phyloP scores from a whole-genome alignment of 1,140 invertebrate genomes.

The Arctopsyche grandis region DNA sequence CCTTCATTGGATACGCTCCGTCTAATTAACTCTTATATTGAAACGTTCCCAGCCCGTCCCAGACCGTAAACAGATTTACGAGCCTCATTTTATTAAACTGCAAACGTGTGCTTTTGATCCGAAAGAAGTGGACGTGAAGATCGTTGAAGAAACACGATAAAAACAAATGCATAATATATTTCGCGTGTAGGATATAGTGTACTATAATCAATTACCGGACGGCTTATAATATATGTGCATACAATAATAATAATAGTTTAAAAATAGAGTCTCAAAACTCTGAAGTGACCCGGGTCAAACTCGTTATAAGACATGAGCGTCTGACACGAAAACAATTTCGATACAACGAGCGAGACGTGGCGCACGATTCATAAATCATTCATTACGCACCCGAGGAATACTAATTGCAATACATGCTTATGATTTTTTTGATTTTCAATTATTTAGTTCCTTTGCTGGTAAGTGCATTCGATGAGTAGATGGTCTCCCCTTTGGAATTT shows the following conservation, averaged over 20 bases:
- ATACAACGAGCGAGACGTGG: not conserved
- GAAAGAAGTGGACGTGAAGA: too few relatives aligned
- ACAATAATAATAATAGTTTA: too few relatives aligned
- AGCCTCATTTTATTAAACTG: constrained; percentile 28
- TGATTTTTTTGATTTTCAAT: not conserved
- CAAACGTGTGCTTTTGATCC: not conserved
- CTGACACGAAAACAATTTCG: constrained; percentile 23
- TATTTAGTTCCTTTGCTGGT: not conserved
- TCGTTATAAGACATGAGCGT: constrained; percentile 4
- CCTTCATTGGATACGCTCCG: constrained; percentile 3
- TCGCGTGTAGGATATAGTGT: too few relatives aligned
- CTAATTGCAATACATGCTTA: not conserved
- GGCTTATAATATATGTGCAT: too few relatives aligned
- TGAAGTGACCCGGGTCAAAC: constrained; percentile 12
- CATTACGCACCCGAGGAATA: constrained; percentile 6
- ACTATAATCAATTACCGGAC: too few relatives aligned
- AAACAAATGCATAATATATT: too few relatives aligned
- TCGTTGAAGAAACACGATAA: too few relatives aligned
- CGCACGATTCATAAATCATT: constrained; percentile 13
- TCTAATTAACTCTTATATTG: constrained; percentile 31
- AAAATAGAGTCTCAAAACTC: too few relatives aligned
- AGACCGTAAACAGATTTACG: constrained; percentile 37
- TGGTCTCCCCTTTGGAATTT: not conserved
- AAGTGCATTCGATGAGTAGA: not conserved
- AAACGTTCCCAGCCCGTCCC: constrained; percentile 19